Evolutionary conservation across 2,888 invertebrate genomes (phyloP), one percentile per base, ranked within the genome.

Genomic region (Leptinotarsa rubiginosa): DNA sequence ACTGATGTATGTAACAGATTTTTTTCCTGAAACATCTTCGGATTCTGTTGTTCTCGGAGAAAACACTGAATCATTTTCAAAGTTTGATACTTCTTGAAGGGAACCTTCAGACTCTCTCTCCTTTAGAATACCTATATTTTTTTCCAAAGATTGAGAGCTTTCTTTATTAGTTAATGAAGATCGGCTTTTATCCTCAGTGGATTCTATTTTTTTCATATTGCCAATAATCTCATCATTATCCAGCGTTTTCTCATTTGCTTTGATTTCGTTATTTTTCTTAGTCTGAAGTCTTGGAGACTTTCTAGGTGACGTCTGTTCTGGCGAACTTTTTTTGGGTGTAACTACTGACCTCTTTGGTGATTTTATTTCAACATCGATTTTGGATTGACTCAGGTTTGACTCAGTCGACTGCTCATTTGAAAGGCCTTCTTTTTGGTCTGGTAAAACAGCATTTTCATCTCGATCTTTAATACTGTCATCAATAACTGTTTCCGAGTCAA

Each of bases 261-360:
- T 16, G 47, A 15, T 67, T 50, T 41, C 66, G 52, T 41, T 71
- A 54, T 71, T 50, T 25, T 67, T 31, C 18, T 69, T 73, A 13
- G 68, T 69, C 52, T 69, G 69, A n/a, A 80, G 65, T 52, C 79
- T 77, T 18, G 81, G 80, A 22, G 81, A 81, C 59, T 76, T 80
- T 70, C 77, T 76, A 47, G 67, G 41, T 41, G 65, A 67, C 25
- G 2, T 0, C 20, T 20, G 20, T 16, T 22, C 20, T 31, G 50
- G 25, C 1, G 67, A 22, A 5, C 3, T 47, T 47, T 47, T 16
- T 41, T 49, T 20, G 12, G 62, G 62, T 62, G 15, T 49, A 16
- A 22, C 52, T 52, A 50, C 3, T 20, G 22, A 25, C 15, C n/a
- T 18, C 5, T 47, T 47, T 18, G 65, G 47, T 18, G n/a, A 50